Base-by-base conservation (phyloP, 2,888 invertebrate genomes). In the Athetis lepigone region DNA sequence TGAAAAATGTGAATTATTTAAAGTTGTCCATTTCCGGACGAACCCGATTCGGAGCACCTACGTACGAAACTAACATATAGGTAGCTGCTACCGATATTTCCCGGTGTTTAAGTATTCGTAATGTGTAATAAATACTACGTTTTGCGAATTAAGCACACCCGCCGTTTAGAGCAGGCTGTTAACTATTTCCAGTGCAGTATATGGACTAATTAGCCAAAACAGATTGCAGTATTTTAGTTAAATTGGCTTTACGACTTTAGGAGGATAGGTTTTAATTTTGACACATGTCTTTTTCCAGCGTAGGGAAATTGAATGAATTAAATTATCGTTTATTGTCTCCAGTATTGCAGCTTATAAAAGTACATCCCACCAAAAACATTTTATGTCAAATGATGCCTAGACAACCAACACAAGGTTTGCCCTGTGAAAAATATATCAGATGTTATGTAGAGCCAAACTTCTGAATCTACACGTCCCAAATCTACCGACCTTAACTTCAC, bases 1-100 rank as follows among this genome's bases (percentile, higher is more conserved):
- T 42, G 52, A 77, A 76, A 71, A 51, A 61, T 64, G 42, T 47
- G 49, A 62, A 71, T 64, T 39, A 75, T 77, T 75, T 68, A 51
- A 60, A 27, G 71, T 39, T 50, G 57, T 43, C 71, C 55, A 64
- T 72, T 59, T 75, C 69, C 58, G 59, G 46, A 54, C 27, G 2
- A 1, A 4, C 57, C 54, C 42, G 29, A 40, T 77, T 58, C 57
- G 57, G 62, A 56, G 50, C 42, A 56, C n/a, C n/a, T n/a, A 39
- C 46, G 42, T n/a, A 19, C 43, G 33, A n/a, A n/a, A n/a, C n/a
- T n/a, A n/a, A n/a, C n/a, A n/a, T n/a, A n/a, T n/a, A n/a, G n/a
- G 57, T 37, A 37, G 33, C 21, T 56, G 49, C 70, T 29, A 61
- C 40, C n/a, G 58, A 69, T 66, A 62, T 60, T 65, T 56, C 55